Base-by-base conservation (phyloP, 2,113 vertebrate genomes). In the Mohoua ochrocephala region DNA sequence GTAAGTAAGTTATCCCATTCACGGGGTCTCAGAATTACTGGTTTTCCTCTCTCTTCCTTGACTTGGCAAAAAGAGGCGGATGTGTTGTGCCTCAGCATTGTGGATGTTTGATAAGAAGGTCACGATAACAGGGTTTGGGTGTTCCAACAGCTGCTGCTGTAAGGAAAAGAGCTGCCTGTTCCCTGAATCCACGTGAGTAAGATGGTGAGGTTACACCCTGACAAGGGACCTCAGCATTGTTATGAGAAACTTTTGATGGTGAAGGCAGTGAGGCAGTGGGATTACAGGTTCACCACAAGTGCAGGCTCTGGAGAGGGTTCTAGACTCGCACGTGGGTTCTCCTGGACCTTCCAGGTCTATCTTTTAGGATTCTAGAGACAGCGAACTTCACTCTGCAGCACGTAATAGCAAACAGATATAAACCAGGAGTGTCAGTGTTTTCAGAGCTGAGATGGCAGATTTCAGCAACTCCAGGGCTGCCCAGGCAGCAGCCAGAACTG, bases 1-100 rank as follows among this genome's bases (percentile, higher is more conserved):
- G 99, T 99, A 89, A 98, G 98, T 88, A 42, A 95, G 15, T 42
- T 61, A 42, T 20, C 41, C 24, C 9, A 1, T 35, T 57, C 28
- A 4, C 1, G 4, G 28, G 18, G 5, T 27, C 80, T 75, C 53
- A 27, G 35, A 52, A 26, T 42, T 42, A 14, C 2, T 69, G 28
- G 2, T 23, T 78, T 92, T 71, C 52, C 41, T 67, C 33, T 73
- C 27, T 74, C n/a, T 74, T 35, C 7, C 4, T 41, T 56, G n/a
- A 14, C 41, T 39, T 47, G n/a, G 27, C n/a, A 57, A 53, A 68
- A 57, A 63, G 22, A 42, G 35, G 11, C 0, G 6, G 13, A 4
- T 11, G 7, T 18, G 26, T 6, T 16, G 49, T 59, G 70, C 39
- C 23, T 68, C 24, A 18, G 2, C 4, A 1, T 3, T 49, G 69